A percentile compares a stretch with the other conserved stretches of the same genome.
Evolutionary conservation across 2,888 invertebrate species (phyloP).

Genomic region (Andrena bucephala): DNA sequence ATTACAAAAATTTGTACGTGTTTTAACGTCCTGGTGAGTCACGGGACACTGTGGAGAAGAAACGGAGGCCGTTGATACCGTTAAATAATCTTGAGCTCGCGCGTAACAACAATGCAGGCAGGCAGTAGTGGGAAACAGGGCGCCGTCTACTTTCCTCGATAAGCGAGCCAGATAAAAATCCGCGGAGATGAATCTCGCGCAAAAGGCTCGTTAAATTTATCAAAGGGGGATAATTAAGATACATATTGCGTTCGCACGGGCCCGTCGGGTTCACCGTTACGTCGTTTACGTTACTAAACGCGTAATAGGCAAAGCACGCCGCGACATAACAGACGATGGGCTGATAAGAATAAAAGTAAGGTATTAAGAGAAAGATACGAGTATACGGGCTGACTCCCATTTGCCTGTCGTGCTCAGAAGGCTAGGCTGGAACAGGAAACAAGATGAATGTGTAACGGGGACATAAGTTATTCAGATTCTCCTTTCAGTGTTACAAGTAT

Average conservation of each 20-base stretch:
- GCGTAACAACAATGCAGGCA: slow-evolving; percentile 30
- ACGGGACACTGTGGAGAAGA: not conserved
- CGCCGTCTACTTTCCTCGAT: slow-evolving; percentile 35
- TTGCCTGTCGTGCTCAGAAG: not conserved
- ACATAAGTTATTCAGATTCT: not conserved
- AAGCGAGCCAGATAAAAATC: slow-evolving; percentile 48
- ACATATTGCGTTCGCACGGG: slow-evolving; percentile 56
- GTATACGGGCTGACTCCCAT: not conserved
- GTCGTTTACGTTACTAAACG: slow-evolving; percentile 53
- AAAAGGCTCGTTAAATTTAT: slow-evolving; percentile 53
- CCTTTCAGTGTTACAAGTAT: not conserved
- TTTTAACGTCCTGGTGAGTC: slow-evolving; percentile 9
- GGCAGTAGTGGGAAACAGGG: slow-evolving; percentile 29
- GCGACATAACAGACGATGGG: slow-evolving; percentile 22
- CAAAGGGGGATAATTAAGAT: slow-evolving; percentile 57
- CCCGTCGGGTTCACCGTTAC: slow-evolving; percentile 47
- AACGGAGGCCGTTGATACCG: slow-evolving; percentile 36
- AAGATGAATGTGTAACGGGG: not conserved
- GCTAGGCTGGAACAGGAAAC: not conserved
- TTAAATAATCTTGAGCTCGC: slow-evolving; percentile 48
- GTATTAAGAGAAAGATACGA: not conserved
- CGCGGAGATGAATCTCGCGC: slow-evolving; percentile 46
- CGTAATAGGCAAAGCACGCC: slow-evolving; percentile 35
- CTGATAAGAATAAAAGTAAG: slow-evolving; percentile 12
- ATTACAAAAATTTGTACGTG: not conserved